Evolutionary conservation across 2,888 invertebrate genomes (phyloP).

Genomic region (Tethea ocularis): DNA sequence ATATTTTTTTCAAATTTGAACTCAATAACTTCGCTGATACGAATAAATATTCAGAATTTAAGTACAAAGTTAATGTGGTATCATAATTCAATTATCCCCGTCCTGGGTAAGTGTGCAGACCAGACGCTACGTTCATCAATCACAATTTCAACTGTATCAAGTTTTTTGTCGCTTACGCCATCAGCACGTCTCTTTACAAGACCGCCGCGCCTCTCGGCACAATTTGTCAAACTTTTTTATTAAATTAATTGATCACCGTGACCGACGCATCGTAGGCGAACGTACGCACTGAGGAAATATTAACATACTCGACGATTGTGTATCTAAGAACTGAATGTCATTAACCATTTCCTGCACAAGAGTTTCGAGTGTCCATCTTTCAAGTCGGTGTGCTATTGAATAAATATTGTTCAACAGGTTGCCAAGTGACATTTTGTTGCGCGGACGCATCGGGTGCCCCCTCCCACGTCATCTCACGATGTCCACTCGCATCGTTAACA

Average conservation of each 20-base stretch:
- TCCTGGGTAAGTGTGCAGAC: conserved; percentile 64
- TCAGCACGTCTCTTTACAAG: conserved; percentile 53
- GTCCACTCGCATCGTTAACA: conserved; percentile 60
- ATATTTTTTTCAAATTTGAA: conserved; percentile 44
- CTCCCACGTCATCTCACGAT: conserved; percentile 62
- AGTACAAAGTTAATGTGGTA: conserved; percentile 56
- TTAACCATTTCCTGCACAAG: conserved; percentile 76
- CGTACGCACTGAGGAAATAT: conserved; percentile 56
- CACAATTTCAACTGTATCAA: conserved; percentile 80
- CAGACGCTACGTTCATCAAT: conserved; percentile 64
- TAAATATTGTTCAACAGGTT: conserved; percentile 79
- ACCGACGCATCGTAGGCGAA: conserved; percentile 32
- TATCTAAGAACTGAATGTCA: conserved; percentile 76
- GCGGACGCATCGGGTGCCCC: conserved; percentile 45
- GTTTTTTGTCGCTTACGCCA: conserved; percentile 66
- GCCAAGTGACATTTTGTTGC: conserved; percentile 77
- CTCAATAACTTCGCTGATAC: conserved; percentile 43
- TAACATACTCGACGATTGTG: conserved; percentile 68
- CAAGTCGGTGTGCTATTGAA: conserved; percentile 71
- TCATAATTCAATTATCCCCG: conserved; percentile 75
- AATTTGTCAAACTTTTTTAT: conserved; percentile 78
- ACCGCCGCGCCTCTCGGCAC: conserved; percentile 60
- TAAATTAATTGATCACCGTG: conserved; percentile 69
- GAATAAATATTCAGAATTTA: conserved; percentile 48
- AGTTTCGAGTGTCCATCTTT: conserved; percentile 72